Base-by-base conservation (phyloP, 2,113 vertebrate species). In the Menidia beryllina region DNA sequence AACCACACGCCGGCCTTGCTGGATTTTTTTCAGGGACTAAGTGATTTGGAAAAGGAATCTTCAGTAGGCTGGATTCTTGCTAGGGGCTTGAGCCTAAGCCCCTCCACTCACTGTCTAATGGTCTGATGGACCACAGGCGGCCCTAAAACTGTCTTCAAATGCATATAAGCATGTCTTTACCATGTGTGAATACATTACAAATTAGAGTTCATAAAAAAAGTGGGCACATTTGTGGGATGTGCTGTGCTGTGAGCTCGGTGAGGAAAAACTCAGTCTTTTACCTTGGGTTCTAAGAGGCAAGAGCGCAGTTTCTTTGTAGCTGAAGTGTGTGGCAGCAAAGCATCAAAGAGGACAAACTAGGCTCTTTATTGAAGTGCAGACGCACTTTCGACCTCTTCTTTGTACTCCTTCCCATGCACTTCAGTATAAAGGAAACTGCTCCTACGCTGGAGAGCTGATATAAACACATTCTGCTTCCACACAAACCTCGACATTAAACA, bases 301-400 rank as follows among this genome's bases (percentile, higher is more conserved):
- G 73, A 82, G 82, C 2, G 17, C 70, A 5, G 41, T 57, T 74
- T 73, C 85, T 87, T 88, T 89, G 83, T 87, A 86, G 88, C 85
- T 79, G 59, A 83, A 87, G 86, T 88, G 88, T 86, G 86, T 54
- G 73, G 83, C 80, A 67, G 85, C 82, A 74, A 67, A 80, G 90
- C 86, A 89, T 90, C 90, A 91, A 91, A 91, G 86, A 80, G 88
- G 82, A 85, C 88, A 89, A 86, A 90, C 90, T 85, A 79, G 85
- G 64, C 85, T 87, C 86, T 86, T 90, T 88, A 89, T 89, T 88
- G 90, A 89, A 89, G 90, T 85, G 86, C 67, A 79, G 82, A 70
- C 71, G 56, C 88, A 85, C 82, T 91, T 89, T 89, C 69, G 77
- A 88, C 88, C 90, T 86, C 82, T 51, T 82, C 86, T 89, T 89